Evolutionary conservation across 2,888 invertebrate genomes (phyloP), one percentile per base, ranked within the genome.

Genomic region (Drosophila flavopinicola): DNA sequence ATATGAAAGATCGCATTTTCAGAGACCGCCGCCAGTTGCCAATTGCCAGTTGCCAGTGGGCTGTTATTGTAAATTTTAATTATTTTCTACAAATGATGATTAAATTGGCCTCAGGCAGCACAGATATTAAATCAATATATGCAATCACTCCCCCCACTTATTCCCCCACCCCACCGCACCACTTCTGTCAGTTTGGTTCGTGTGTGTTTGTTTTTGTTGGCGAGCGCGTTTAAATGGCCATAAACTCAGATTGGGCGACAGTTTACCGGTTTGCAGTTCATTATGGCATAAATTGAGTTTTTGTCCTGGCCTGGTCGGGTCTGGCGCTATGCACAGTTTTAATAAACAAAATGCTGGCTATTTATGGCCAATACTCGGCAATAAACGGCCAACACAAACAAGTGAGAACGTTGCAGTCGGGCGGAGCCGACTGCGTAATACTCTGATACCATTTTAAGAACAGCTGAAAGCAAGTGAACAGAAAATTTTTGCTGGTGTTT

Each of bases 71-170:
- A 83, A 74, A 87, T 84, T 84, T 84, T 87, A 85, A 85, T 85
- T 85, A 85, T 87, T 85, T 85, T 72, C 87, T 85, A 79, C 86
- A 85, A 84, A 87, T 84, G 87, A 85, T 85, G 85, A 87, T 87
- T 85, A 85, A 85, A 87, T 85, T 85, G 83, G 79, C 84, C 83
- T 52, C 83, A 64, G 87, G 84, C 84, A 60, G 37, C 49, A 56
- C 75, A 78, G 76, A 78, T 85, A 85, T 85, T 76, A 85, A 84
- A 87, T 84, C 84, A 84, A 87, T 84, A 85, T 67, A 78, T 74
- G 63, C 41, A 45, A 13, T 51, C 3, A n/a, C 51, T 17, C 11
- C 35, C 25, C n/a, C n/a, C n/a, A n/a, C n/a, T n/a, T n/a, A n/a
- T n/a, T 9, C 2, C 27, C 27, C 7, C 10, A 3, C 23, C n/a